Base-by-base conservation (phyloP, 2,797 vertebrate species). In the Gymnocypris eckloni region DNA sequence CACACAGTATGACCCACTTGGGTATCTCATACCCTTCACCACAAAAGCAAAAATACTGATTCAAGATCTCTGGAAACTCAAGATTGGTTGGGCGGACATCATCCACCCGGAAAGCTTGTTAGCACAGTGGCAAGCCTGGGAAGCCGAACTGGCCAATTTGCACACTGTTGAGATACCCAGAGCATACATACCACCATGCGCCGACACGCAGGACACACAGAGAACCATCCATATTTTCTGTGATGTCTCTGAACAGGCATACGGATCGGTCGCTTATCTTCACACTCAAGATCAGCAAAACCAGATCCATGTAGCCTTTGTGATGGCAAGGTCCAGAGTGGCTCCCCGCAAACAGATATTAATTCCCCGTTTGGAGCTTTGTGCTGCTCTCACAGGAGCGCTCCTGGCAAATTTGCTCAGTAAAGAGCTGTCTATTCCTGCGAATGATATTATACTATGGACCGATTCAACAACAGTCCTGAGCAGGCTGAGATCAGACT, bases 1-100 rank as follows among this genome's bases (percentile, higher is more conserved):
- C 3, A 79, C 39, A 18, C 76, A 71, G 16, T 79, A 79, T 70
- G 83, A 71, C 7, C 83, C 76, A 13, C 33, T 79, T 3, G 64
- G 22, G 13, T 79, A 69, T 45, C 25, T 72, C 11, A 22, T 73
- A 39, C 81, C 33, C 66, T 39, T 39, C 7, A 37, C 33, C 3
- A 70, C 20, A 5, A 43, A 70, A 41, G 9, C 9, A 1, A 72
- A 45, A 48, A 48, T 25, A 12, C 12, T 45, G 12, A 72, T 45
- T 72, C 41, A 72, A 45, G 70, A 72, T 48, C n/a, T 50, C 43
- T 50, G 43, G 43, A 50, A 48, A 16, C n/a, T 50, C 43, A 48
- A 28, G 43, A 13, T 25, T 0, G 22, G 43, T 15, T 72, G 70
- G 43, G 70, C 48, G 25, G n/a, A 43, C 20, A n/a, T n/a, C 11